Conservation (phyloP, 2,113 vertebrate genomes). For the Myrmecophaga tridactyla region DNA sequence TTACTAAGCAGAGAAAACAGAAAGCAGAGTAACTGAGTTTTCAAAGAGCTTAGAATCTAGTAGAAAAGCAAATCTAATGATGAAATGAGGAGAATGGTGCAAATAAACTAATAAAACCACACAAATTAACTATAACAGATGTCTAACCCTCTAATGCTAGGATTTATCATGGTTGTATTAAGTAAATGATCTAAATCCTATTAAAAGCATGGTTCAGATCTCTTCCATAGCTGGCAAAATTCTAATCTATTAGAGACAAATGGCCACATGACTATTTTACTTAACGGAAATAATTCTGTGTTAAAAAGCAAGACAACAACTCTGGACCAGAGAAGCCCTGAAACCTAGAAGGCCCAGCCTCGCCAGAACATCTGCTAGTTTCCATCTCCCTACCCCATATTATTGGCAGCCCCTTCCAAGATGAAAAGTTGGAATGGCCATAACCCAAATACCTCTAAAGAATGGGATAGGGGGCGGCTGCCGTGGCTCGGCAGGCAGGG, state of each 20-base stretch:
- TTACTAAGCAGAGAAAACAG: not conserved
- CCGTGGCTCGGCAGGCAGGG: no score
- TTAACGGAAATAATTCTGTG: not conserved
- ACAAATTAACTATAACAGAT: not conserved
- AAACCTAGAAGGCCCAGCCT: no score
- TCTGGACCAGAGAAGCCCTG: no score
- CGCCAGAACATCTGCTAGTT: no score
- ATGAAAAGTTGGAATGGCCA: no score
- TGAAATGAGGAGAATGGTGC: not conserved
- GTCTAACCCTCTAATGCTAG: not conserved
- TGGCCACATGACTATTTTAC: not conserved
- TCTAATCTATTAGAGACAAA: not conserved
- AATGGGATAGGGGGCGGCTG: no score
- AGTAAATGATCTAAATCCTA: not conserved
- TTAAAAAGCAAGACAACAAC: not conserved
- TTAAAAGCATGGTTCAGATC: no score
- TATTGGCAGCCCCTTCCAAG: no score
- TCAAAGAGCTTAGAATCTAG: not conserved
- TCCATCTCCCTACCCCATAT: no score
- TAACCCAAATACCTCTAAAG: no score
- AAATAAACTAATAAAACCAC: not conserved
- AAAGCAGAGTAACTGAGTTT: not conserved
- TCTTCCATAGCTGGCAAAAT: not conserved
- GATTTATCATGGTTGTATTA: not conserved
- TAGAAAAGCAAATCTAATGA: not conserved